Base-by-base conservation (phyloP, 2,797 vertebrate species). In the Diplodus sargus region DNA sequence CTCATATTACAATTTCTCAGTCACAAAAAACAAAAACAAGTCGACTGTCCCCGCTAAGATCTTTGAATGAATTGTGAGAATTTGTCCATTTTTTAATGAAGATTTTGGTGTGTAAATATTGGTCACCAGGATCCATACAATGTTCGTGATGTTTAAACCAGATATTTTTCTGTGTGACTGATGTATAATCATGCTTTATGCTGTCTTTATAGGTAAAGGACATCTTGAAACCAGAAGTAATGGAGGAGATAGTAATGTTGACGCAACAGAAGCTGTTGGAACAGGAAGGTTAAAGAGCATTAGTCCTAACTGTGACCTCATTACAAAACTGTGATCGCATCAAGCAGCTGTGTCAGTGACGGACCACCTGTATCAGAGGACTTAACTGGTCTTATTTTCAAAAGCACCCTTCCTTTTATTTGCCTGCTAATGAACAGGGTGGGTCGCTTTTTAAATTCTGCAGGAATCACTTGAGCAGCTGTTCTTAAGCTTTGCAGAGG, bases 151-250 rank as follows among this genome's bases (percentile, higher is more conserved):
- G 11, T 64, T 62, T 14, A 53, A 45, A 62, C 20, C 18, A 12
- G 2, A 2, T 63, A 45, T 48, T 28, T 62, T 39, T 58, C 6
- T 25, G 0, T 28, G 10, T 23, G 52, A 60, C 22, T 25, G 5
- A 53, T 76, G 2, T 53, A 4, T 39, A 56, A 48, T 48, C 60
- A 6, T 62, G 0, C 52, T 77, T 56, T 43, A 34, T 58, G 7
- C 42, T 78, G 15, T 85, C 11, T 81, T 25, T 93, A 30, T 85
- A 99, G 98, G 98, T 99, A 87, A 99, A 99, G 90, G 97, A 99
- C 88, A 94, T 99, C 88, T 91, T 99, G 87, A 99, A 98, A 87
- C 96, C 96, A 45, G 98, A 99, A 82, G 93, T 98, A 87, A 97
- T 96, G 94, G 97, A 99, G 72, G 97, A 98, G 90, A 96, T 99